phyloP scores from a whole-genome alignment of 1,140 invertebrate genomes.

The Rhyacophila brunnea region DNA sequence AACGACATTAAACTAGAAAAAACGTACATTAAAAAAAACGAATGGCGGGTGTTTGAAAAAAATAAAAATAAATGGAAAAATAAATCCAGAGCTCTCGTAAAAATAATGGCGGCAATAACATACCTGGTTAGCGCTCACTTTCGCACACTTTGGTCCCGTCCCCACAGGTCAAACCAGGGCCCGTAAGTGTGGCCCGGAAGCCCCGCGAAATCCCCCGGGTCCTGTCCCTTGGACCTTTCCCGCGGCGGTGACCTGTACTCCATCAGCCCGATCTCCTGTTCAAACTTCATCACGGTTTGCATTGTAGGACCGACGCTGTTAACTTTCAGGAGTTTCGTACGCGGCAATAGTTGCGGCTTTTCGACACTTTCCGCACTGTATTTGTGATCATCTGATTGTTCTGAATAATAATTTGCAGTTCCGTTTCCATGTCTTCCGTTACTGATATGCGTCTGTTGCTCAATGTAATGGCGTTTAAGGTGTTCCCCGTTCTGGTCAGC shows the following conservation, averaged over 20 bases:
- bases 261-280: conserved; percentile 44
- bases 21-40: no score
- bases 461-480: conserved; percentile 38
- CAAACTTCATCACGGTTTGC: conserved; percentile 38
- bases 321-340: conserved; percentile 66
- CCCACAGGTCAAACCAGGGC: conserved; percentile 87
- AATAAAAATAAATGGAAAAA: no score
- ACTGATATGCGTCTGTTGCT: conserved; percentile 40
- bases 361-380: conserved; percentile 56
- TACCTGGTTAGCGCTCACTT: conserved; percentile 4
- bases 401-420: conserved; percentile 43
- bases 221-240: conserved; percentile 48
- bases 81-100: no score
- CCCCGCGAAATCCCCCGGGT: conserved; percentile 55
- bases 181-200: conserved; percentile 69
- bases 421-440: conserved; percentile 36
- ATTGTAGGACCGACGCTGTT: conserved; percentile 46
- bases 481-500: conserved; percentile 52
- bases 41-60: no score
- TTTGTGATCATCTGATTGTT: conserved; percentile 61
- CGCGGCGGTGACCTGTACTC: conserved; percentile 49
- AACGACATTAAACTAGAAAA: no score
- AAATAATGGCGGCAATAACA: neutral
- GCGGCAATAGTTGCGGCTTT: conserved; percentile 64
- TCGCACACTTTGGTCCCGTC: conserved; percentile 45